Base-by-base conservation (phyloP, 2,113 vertebrate species). In the Thymallus thymallus region DNA sequence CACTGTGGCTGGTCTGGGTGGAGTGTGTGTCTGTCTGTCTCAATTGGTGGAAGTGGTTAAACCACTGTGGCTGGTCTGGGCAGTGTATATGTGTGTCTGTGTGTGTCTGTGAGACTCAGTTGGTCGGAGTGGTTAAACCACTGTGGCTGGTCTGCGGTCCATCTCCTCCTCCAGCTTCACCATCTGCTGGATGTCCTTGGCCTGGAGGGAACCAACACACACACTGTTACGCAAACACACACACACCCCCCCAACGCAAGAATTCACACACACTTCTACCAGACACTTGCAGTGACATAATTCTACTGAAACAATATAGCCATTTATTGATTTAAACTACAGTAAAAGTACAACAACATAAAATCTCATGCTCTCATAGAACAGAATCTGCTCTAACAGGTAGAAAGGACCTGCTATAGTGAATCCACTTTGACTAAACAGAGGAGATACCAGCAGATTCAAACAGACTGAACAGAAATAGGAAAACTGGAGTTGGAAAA, bases 151-250 rank as follows among this genome's bases (percentile, higher is more conserved):
- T 92, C 97, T 96, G 95, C 95, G 95, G 92, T 96, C 97, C 98
- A 98, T 99, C 96, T 98, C 96, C 92, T 96, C 95, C 94, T 99
- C 98, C 95, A 98, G 91, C 94, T 96, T 98, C 96, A 95, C 95
- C 98, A 98, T 99, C 97, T 98, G 95, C 94, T 98, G 96, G 93
- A 98, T 97, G 94, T 98, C 96, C 94, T 96, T 98, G 93, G 96
- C 96, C 98, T 99, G 90, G 6, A 29, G 83, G 46, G n/a, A 66
- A 60, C 71, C 73, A 87, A 60, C 56, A 60, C 7, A 6, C 16
- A 60, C n/a, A 60, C 56, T 99, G 91, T 7, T 26, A 84, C 35
- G 13, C 58, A 58, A 69, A 60, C n/a, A 1, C 69, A 46, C 30
- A n/a, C 64, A 12, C 10, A 55, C 9, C 41, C 45, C 45, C 66